Percentiles rank a stretch among this genome's conserved stretches.
Evolutionary conservation across 2,113 vertebrate species (phyloP).

Genomic region (Mugil cephalus): DNA sequence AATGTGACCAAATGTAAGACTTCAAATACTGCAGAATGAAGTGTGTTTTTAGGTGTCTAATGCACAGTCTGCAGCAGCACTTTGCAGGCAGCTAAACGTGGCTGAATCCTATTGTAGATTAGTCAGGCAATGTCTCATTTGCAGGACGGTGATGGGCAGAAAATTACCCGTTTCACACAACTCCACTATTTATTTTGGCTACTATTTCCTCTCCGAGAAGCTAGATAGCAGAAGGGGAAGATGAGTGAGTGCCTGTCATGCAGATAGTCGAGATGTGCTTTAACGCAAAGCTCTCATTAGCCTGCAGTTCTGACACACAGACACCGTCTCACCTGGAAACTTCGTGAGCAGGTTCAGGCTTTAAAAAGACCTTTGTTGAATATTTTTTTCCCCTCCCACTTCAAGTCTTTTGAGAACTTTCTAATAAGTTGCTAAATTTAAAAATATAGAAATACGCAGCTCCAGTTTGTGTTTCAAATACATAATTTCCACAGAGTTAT

Average conservation of each 20-base stretch:
- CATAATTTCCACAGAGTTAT: background rate
- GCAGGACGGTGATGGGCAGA: slow-evolving; percentile 34
- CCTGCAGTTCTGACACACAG: slow-evolving; percentile 23
- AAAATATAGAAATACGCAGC: background rate
- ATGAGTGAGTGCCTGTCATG: slow-evolving; percentile 35
- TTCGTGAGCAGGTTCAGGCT: background rate
- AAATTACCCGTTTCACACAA: slow-evolving; percentile 28
- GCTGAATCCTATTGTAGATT: slow-evolving; percentile 21
- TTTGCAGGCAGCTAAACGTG: slow-evolving; percentile 3
- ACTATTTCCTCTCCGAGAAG: slow-evolving; percentile 36
- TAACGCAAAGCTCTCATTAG: slow-evolving; percentile 26
- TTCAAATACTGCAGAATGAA: no score
- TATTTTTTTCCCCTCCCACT: background rate
- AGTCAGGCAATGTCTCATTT: slow-evolving; percentile 34
- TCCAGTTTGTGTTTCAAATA: background rate
- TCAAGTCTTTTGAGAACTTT: slow-evolving; percentile 18
- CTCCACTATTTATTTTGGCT: slow-evolving; percentile 25
- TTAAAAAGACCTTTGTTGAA: background rate
- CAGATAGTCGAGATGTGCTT: slow-evolving; percentile 27
- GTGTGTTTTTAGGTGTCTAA: background rate
- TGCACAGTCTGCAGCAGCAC: background rate
- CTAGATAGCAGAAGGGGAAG: slow-evolving; percentile 17
- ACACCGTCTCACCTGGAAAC: slow-evolving; percentile 18
- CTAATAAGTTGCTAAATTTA: background rate
- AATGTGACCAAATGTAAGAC: no score